Conservation (phyloP, 1,140 invertebrate species). For the Zaprionus capensis region DNA sequence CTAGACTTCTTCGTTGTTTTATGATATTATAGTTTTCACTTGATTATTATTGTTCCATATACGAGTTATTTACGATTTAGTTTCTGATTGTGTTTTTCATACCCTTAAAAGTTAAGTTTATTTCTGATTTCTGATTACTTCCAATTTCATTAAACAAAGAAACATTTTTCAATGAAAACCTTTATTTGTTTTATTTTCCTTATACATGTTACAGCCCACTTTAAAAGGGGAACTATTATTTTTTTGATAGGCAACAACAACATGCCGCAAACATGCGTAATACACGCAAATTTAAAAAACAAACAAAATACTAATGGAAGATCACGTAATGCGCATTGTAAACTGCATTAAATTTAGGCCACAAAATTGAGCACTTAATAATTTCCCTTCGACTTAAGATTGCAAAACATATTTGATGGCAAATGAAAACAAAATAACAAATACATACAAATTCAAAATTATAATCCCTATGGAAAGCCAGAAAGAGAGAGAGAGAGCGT, state of each 20-base stretch:
- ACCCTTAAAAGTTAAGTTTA: constrained; percentile 31
- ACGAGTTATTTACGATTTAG: constrained; percentile 18
- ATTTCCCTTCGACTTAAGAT: constrained; percentile 44
- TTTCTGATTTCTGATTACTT: constrained; percentile 20
- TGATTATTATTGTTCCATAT: constrained; percentile 15
- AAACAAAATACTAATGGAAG: constrained; percentile 11
- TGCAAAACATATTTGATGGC: constrained; percentile 38
- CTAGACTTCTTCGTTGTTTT: constrained; percentile 25
- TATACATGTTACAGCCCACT: not conserved
- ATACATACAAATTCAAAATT: constrained; percentile 52
- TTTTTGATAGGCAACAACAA: constrained; percentile 32
- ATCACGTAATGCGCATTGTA: constrained; percentile 63
- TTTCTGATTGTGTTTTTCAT: constrained; percentile 17
- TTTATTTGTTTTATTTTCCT: constrained; percentile 3
- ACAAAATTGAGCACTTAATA: constrained; percentile 52
- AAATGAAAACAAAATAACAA: constrained; percentile 18
- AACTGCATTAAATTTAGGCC: constrained; percentile 71
- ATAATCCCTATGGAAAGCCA: constrained; percentile 37
- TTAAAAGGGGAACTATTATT: not conserved
- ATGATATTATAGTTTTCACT: constrained; percentile 19
- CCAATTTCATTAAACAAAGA: constrained; percentile 25
- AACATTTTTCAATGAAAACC: not conserved
- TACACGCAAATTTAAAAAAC: constrained; percentile 1
- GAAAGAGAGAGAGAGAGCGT: not conserved
- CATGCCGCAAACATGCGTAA: constrained; percentile 34